Percentiles rank a stretch among this genome's conserved stretches.
Conservation (phyloP, 1,140 invertebrate genomes). For the Episyrphus balteatus region DNA sequence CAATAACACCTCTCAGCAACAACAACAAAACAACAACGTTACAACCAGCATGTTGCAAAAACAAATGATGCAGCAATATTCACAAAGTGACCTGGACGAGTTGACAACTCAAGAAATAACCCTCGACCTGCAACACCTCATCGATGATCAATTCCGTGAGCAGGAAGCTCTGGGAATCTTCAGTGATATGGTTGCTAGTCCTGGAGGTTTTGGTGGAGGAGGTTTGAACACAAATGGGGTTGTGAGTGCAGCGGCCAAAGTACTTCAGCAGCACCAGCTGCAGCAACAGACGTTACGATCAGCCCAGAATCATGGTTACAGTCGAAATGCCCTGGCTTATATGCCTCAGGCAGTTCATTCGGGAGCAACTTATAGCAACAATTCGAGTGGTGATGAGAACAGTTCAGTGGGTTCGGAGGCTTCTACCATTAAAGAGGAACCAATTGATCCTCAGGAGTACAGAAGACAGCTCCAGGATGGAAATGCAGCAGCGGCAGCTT, state of each 20-base stretch:
- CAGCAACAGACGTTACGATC: slow-evolving; percentile 28
- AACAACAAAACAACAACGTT: slow-evolving; percentile 33
- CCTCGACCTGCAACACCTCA: slow-evolving; percentile 75
- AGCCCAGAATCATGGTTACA: slow-evolving; percentile 39
- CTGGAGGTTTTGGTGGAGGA: slow-evolving; percentile 38
- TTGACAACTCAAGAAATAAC: slow-evolving; percentile 81
- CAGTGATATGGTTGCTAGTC: slow-evolving; percentile 63
- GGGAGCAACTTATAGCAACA: slow-evolving; percentile 55
- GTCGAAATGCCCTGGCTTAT: slow-evolving; percentile 63
- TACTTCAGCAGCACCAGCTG: slow-evolving; percentile 26
- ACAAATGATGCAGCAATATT: slow-evolving; percentile 49
- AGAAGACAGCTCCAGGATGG: slow-evolving; percentile 43
- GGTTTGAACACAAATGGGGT: slow-evolving; percentile 36
- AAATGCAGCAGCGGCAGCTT: slow-evolving; percentile 26
- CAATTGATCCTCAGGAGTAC: slow-evolving; percentile 63
- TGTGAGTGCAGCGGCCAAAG: slow-evolving; percentile 35
- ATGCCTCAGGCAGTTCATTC: slow-evolving; percentile 85
- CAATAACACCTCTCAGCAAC: slow-evolving; percentile 23
- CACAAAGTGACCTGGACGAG: slow-evolving; percentile 68
- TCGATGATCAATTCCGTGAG: slow-evolving; percentile 80
- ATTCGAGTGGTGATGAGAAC: slow-evolving; percentile 32
- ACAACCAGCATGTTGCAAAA: slow-evolving; percentile 33
- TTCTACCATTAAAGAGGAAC: slow-evolving; percentile 46
- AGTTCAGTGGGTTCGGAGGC: slow-evolving; percentile 29
- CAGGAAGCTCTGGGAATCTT: slow-evolving; percentile 56